A percentile compares a stretch with the other conserved stretches of the same genome.
These are phyloP conservation scores for Brachirus orientalis DNA, from an alignment of 2,113 vertebrate species.

Conservation along the genomic window DNA sequence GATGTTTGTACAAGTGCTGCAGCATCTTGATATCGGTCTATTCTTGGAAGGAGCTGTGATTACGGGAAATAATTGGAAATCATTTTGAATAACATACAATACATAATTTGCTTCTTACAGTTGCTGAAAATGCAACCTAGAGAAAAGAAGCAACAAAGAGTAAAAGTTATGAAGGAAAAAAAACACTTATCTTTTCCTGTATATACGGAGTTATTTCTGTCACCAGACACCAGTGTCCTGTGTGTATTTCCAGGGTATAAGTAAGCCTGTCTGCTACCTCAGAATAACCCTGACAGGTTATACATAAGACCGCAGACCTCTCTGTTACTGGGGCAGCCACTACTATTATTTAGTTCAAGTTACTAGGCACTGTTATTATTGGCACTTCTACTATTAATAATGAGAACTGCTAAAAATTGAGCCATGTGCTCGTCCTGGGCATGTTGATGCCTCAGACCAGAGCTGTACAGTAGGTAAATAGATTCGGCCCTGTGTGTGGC, in stretches of 20 bases:
- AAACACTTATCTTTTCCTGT: conserved; percentile 46
- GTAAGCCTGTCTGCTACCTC: conserved; percentile 63
- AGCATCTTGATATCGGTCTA: too few species aligned
- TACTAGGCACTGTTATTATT: conserved; percentile 74
- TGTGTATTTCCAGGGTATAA: conserved; percentile 62
- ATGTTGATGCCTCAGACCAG: conserved; percentile 40
- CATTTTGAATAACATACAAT: too few species aligned
- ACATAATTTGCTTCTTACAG: too few species aligned
- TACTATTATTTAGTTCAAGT: conserved; percentile 71
- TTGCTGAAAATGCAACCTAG: neutral
- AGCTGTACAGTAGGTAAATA: conserved; percentile 67
- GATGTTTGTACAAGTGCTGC: too few species aligned
- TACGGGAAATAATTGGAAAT: too few species aligned
- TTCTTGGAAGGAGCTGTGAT: too few species aligned
- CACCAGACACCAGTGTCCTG: conserved; percentile 52
- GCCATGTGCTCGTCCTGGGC: conserved; percentile 70
- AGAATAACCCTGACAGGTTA: conserved; percentile 68
- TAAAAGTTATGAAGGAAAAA: neutral
- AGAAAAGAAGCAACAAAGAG: neutral
- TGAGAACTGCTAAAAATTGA: conserved; percentile 78
- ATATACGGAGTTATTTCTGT: conserved; percentile 62
- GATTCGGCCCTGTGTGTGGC: conserved; percentile 32
- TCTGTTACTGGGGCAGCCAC: conserved; percentile 73
- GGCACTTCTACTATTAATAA: conserved; percentile 79
- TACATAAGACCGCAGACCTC: conserved; percentile 57